Percentiles rank a stretch among this genome's conserved stretches.
Evolutionary conservation across 1,140 invertebrate genomes (phyloP).

Genomic region (Scaptomyza hsui): DNA sequence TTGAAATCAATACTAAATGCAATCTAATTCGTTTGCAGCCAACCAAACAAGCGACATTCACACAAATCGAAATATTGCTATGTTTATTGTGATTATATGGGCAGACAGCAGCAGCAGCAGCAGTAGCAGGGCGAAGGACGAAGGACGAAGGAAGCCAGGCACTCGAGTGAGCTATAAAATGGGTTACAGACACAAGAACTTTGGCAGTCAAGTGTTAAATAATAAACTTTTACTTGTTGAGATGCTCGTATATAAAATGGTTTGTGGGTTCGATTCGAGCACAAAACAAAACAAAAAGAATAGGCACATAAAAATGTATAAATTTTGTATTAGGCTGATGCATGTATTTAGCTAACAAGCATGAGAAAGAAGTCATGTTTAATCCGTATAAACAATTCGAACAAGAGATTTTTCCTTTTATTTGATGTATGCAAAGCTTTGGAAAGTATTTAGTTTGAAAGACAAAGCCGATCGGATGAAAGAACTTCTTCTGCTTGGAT

Average conservation of each 20-base stretch:
- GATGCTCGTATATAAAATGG: too few relatives aligned
- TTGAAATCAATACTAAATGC: conserved; percentile 68
- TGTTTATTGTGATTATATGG: not conserved
- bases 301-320: too few relatives aligned
- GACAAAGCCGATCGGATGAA: not conserved
- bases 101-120: too few relatives aligned
- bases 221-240: not conserved
- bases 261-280: not conserved
- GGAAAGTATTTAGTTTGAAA: not conserved
- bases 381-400: not conserved
- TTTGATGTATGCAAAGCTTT: not conserved
- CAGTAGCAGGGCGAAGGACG: not conserved
- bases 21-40: conserved; percentile 46
- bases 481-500: not conserved
- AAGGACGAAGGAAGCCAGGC: not conserved
- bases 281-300: too few relatives aligned
- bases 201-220: not conserved
- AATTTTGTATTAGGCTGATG: not conserved
- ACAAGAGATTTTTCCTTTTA: too few relatives aligned
- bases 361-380: not conserved
- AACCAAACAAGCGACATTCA: conserved; percentile 1
- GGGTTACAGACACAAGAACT: conserved; percentile 21
- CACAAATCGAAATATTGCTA: conserved; percentile 8
- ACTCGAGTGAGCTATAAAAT: conserved; percentile 54
- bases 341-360: not conserved